Conservation (phyloP, 2,113 vertebrate species). For the Eretmochelys imbricata region DNA sequence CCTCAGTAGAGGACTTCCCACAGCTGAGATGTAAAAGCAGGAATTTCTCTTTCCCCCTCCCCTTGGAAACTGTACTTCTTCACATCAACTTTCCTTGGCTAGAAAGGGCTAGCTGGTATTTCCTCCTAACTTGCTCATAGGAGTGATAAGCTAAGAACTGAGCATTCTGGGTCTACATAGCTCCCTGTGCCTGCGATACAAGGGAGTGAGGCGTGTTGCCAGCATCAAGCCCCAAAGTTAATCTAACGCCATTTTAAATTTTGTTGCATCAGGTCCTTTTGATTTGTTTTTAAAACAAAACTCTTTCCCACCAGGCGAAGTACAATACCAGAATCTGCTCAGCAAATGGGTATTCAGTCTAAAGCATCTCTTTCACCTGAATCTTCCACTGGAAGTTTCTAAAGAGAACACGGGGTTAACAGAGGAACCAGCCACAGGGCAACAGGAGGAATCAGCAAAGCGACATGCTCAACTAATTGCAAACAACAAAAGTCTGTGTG, state of each 20-base stretch:
- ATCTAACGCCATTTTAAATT: neutral
- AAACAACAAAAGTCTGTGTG: neutral
- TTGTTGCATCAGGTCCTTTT: neutral
- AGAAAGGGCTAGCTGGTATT: neutral
- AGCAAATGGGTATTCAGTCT: conserved; percentile 25
- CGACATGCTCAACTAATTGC: conserved; percentile 36
- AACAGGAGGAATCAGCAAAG: conserved; percentile 35
- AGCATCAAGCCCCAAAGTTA: neutral
- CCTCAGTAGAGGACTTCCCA: neutral
- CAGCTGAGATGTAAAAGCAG: accelerated
- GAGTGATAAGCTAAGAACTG: neutral
- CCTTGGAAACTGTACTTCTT: neutral
- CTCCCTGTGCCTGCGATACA: neutral
- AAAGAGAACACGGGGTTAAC: conserved; percentile 24
- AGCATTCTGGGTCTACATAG: neutral
- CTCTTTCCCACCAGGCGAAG: conserved; percentile 11
- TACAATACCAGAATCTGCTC: conserved; percentile 21
- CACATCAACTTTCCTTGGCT: neutral
- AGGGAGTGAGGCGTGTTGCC: neutral
- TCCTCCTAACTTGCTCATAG: accelerated
- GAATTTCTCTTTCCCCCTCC: neutral
- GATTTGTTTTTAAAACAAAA: neutral
- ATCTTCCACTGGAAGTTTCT: conserved; percentile 31
- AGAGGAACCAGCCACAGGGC: conserved; percentile 1
- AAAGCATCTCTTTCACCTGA: conserved; percentile 20